phyloP scores from a whole-genome alignment of 2,888 invertebrate genomes.

The Plagodis dolabraria region DNA sequence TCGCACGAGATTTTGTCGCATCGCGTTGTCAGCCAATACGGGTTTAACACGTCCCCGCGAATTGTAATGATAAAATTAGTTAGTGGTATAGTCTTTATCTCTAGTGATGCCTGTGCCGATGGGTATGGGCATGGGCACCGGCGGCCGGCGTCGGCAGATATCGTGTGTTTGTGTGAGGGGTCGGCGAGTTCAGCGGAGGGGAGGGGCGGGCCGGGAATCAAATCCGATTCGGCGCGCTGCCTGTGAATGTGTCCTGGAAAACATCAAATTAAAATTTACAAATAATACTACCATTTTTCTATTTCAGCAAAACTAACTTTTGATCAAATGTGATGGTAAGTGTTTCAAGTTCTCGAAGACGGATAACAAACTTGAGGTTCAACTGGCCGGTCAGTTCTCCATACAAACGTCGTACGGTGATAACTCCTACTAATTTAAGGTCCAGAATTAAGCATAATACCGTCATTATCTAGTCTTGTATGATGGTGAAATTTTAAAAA shows the following conservation, averaged over 20 bases:
- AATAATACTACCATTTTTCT: no score
- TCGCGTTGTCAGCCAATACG: not conserved
- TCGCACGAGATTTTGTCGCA: constrained; percentile 5
- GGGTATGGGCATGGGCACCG: constrained; percentile 11
- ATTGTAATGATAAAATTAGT: constrained; percentile 15
- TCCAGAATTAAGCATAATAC: no score
- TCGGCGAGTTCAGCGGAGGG: constrained; percentile 46
- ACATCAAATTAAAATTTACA: no score
- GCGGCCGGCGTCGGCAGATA: constrained; percentile 30
- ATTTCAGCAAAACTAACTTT: no score
- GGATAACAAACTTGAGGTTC: no score
- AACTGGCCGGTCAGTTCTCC: no score
- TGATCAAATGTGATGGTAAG: no score
- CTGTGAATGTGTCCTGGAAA: constrained; percentile 71
- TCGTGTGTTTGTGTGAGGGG: constrained; percentile 39
- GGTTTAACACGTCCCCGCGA: constrained; percentile 6
- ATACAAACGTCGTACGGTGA: no score
- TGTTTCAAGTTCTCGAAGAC: no score
- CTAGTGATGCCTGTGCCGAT: constrained; percentile 4
- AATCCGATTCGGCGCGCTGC: constrained; percentile 72
- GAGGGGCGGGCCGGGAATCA: constrained; percentile 63
- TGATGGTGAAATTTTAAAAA: no score
- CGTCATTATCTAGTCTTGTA: no score
- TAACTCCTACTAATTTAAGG: no score
- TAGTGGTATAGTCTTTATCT: constrained; percentile 28